phyloP scores from a whole-genome alignment of 2,888 invertebrate species.

The Tethea ocularis region DNA sequence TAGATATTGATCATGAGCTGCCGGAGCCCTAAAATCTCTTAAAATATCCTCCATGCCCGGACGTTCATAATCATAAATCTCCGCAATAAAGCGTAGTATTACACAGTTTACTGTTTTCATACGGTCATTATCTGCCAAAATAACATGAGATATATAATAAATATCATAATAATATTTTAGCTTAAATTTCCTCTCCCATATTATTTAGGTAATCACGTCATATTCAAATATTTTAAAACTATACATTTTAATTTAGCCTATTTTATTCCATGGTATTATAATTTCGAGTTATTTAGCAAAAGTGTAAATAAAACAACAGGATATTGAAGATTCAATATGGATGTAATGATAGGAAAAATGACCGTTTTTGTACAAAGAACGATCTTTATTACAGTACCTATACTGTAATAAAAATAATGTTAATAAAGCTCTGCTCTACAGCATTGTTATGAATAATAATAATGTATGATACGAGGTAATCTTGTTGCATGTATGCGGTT shows the following conservation, averaged over 20 bases:
- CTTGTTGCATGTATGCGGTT: too few species aligned
- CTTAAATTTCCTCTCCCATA: neutral
- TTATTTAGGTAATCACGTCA: neutral
- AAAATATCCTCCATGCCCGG: conserved; percentile 28
- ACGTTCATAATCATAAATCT: conserved; percentile 58
- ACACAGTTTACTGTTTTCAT: conserved; percentile 45
- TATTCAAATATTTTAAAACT: neutral
- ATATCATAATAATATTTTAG: neutral
- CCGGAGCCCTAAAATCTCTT: conserved; percentile 10
- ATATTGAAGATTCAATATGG: too few species aligned
- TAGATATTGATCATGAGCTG: neutral
- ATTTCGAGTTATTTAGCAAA: too few species aligned
- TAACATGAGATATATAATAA: neutral
- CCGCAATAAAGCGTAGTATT: conserved; percentile 48
- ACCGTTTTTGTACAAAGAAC: neutral
- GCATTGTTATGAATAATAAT: too few species aligned
- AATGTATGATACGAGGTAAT: too few species aligned
- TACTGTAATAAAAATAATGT: too few species aligned
- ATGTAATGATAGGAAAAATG: neutral
- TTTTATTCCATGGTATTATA: neutral
- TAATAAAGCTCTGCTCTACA: too few species aligned
- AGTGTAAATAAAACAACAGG: too few species aligned
- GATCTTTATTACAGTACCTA: too few species aligned
- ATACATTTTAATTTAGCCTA: neutral
- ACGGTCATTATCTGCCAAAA: conserved; percentile 40